A percentile compares a stretch with the other conserved stretches of the same genome.
These are phyloP conservation scores for Phoenicopterus ruber DNA, from an alignment of 2,113 vertebrate genomes.

Conservation along the genomic window DNA sequence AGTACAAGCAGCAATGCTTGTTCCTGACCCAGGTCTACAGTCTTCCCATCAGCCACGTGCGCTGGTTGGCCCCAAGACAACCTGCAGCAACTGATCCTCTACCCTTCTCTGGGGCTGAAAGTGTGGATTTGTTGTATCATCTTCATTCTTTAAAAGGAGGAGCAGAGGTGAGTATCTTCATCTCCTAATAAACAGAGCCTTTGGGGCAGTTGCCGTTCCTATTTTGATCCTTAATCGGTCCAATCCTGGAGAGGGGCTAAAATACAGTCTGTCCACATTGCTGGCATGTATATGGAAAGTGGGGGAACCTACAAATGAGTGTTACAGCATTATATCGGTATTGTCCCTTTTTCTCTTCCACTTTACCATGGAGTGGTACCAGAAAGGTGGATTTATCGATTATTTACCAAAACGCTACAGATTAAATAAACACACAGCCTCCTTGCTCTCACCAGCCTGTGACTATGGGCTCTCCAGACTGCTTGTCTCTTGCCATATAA, in stretches of 20 bases:
- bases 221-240: not conserved
- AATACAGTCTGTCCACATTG: not conserved
- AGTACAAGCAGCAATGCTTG: not conserved
- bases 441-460: not conserved
- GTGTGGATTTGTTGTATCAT: not conserved
- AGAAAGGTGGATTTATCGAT: not conserved
- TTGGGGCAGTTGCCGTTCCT: not conserved
- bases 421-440: not conserved
- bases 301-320: not conserved
- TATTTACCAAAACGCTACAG: not conserved
- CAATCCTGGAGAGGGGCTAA: not conserved
- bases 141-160: not conserved
- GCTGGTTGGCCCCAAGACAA: not conserved
- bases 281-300: not conserved
- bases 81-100: not conserved
- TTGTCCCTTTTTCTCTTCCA: not conserved
- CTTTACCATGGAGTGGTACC: not conserved
- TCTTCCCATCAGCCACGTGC: rapidly evolving
- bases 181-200: not conserved
- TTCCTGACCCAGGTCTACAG: not conserved
- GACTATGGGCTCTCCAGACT: not conserved
- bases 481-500: not conserved
- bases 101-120: not conserved
- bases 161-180: not conserved
- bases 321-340: not conserved